phyloP scores from a whole-genome alignment of 2,113 vertebrate genomes.

The Eudyptes chrysolophus region DNA sequence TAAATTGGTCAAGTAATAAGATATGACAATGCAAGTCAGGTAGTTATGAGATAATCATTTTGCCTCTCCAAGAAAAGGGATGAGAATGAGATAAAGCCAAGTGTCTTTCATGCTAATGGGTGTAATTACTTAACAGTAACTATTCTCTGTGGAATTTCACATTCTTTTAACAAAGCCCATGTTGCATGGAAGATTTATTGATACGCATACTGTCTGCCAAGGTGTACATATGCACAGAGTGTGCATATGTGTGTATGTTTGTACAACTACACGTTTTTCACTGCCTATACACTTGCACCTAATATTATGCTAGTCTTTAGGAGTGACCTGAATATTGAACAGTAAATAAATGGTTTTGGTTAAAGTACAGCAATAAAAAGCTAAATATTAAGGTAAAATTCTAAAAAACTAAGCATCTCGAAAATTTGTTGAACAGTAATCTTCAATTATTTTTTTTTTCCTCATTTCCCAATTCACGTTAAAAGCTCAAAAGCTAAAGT shows the following conservation, averaged over 20 bases:
- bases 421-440: not conserved
- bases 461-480: not conserved
- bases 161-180: not conserved
- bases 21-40: slow-evolving; percentile 22
- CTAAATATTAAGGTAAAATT: not conserved
- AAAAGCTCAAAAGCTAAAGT: not conserved
- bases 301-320: not conserved
- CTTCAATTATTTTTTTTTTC: not conserved
- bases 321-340: not conserved
- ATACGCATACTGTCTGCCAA: not conserved
- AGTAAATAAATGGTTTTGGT: not conserved
- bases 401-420: not conserved
- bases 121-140: not conserved
- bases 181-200: not conserved
- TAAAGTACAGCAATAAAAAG: not conserved
- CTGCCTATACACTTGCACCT: not conserved
- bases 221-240: rapidly evolving
- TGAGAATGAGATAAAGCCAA: not conserved
- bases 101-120: not conserved
- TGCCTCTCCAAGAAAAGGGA: not conserved
- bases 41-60: not conserved
- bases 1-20: slow-evolving; percentile 20
- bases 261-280: not conserved
- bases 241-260: too few species aligned
- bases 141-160: not conserved